A percentile compares a stretch with the other conserved stretches of the same genome.
Evolutionary conservation across 2,888 invertebrate species (phyloP).

Genomic region (Taenaris catops): DNA sequence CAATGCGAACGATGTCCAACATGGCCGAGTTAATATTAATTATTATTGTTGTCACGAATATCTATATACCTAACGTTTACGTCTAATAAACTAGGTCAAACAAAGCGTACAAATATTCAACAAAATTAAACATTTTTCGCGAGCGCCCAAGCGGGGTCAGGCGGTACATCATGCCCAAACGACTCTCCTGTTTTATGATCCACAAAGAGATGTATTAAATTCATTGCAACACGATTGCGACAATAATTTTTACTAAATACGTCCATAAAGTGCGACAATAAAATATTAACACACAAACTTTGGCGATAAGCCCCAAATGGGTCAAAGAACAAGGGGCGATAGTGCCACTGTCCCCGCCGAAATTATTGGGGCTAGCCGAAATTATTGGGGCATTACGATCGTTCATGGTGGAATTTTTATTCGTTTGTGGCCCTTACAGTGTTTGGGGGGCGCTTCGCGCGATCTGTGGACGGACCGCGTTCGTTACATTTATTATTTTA

Average conservation of each 20-base stretch:
- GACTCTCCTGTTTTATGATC: constrained; percentile 12
- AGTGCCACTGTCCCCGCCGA: constrained; percentile 23
- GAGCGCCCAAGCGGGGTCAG: constrained; percentile 3
- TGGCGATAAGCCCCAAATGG: constrained; percentile 25
- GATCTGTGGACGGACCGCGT: constrained; percentile 10
- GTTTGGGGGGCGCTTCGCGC: constrained; percentile 9
- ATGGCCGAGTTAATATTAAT: too few species aligned
- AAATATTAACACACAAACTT: constrained; percentile 31
- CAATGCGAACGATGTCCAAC: too few species aligned
- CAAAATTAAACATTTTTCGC: constrained; percentile 13
- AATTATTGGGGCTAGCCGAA: constrained; percentile 26
- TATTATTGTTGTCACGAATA: too few species aligned
- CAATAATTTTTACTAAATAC: constrained; percentile 30
- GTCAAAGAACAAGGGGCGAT: constrained; percentile 26
- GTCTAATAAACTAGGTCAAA: constrained; percentile 6
- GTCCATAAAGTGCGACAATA: constrained; percentile 28
- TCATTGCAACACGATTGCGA: constrained; percentile 18
- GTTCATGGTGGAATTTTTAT: constrained; percentile 26
- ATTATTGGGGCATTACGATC: constrained; percentile 27
- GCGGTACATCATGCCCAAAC: constrained; percentile 11
- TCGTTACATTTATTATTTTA: constrained; percentile 11
- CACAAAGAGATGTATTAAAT: constrained; percentile 15
- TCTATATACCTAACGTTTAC: too few species aligned
- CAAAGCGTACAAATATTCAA: constrained; percentile 6
- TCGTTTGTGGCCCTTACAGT: constrained; percentile 11